Evolutionary conservation across 2,888 invertebrate genomes (phyloP).

Genomic region (Macrosiphum euphorbiae): DNA sequence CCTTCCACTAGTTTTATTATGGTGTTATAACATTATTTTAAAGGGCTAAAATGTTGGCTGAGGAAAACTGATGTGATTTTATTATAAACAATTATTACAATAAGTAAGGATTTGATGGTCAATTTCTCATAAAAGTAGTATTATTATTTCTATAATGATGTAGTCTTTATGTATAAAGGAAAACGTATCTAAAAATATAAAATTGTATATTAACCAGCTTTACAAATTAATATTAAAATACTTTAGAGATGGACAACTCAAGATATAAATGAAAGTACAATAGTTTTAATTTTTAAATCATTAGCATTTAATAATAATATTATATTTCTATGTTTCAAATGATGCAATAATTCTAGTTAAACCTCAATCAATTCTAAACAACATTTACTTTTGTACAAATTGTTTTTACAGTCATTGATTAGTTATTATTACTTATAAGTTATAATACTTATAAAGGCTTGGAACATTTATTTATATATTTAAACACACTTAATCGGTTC

Average conservation of each 20-base stretch:
- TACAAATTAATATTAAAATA: background rate
- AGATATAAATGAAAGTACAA: background rate
- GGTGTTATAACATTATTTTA: background rate
- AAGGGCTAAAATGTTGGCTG: background rate
- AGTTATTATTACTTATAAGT: background rate
- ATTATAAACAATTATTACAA: background rate
- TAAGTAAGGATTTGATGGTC: background rate
- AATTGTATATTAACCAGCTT: background rate
- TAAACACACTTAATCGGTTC: background rate
- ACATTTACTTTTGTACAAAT: conserved; percentile 46
- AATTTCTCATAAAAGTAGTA: background rate
- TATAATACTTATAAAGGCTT: conserved; percentile 17
- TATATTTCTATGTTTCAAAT: background rate
- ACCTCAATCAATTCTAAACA: background rate
- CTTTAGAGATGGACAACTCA: background rate
- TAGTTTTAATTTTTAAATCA: background rate
- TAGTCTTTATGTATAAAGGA: background rate
- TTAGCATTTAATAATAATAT: conserved; percentile 30
- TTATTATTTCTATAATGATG: background rate
- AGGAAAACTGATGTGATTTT: conserved; percentile 25
- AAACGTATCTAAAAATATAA: background rate
- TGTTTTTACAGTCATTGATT: conserved; percentile 29
- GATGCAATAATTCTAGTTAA: conserved; percentile 6
- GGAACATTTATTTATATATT: background rate
- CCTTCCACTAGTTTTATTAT: background rate